A percentile compares a stretch with the other conserved stretches of the same genome.
phyloP scores from a whole-genome alignment of 2,797 vertebrate genomes.

The Bradypus variegatus region DNA sequence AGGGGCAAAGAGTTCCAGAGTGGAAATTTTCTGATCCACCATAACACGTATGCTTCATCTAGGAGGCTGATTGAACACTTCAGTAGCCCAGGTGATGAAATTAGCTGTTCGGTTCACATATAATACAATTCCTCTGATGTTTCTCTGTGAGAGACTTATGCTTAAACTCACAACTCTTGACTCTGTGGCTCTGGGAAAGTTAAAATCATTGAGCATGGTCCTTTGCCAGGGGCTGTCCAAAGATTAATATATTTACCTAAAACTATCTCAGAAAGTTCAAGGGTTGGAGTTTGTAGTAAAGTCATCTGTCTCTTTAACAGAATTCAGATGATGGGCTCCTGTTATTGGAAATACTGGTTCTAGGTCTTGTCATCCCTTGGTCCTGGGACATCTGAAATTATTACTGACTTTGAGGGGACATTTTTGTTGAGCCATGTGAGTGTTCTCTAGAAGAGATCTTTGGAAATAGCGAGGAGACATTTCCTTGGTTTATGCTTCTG shows the following conservation, averaged over 20 bases:
- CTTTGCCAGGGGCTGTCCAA: background rate
- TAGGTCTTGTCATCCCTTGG: background rate
- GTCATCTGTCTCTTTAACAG: background rate
- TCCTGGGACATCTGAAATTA: background rate
- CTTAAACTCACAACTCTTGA: background rate
- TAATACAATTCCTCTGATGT: background rate
- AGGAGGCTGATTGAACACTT: background rate
- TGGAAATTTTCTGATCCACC: background rate
- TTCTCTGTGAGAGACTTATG: background rate
- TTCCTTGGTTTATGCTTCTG: background rate
- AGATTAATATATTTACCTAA: background rate
- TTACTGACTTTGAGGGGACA: background rate
- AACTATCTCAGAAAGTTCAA: background rate
- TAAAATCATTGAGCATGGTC: background rate
- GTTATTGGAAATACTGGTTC: background rate
- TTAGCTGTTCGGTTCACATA: background rate
- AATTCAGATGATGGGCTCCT: background rate
- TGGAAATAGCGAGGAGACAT: background rate
- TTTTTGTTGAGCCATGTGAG: rapidly evolving
- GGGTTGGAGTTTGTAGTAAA: background rate
- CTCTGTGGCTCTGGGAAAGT: background rate
- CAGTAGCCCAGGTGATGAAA: background rate
- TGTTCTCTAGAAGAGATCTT: background rate
- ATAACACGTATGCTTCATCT: background rate
- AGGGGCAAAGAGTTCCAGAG: background rate